Evolutionary conservation across 1,140 invertebrate genomes (phyloP).

Genomic region (Oryctes rhinoceros): DNA sequence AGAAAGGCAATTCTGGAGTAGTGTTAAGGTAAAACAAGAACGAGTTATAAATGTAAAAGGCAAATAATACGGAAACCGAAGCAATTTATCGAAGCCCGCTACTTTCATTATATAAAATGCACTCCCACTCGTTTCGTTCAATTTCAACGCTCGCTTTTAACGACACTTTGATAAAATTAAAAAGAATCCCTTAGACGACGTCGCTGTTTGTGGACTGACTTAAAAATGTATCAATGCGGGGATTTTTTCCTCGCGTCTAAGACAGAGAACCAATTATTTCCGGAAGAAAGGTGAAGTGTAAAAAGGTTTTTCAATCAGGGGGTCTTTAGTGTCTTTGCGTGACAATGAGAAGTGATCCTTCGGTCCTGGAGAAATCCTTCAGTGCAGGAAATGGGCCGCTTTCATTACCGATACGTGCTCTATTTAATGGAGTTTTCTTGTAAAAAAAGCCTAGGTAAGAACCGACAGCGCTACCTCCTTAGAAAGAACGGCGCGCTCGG

Average conservation of each 20-base stretch:
- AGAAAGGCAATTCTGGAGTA: no score
- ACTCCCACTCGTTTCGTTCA: not conserved
- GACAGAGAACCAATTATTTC: slow-evolving; percentile 52
- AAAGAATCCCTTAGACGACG: not conserved
- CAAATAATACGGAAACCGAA: no score
- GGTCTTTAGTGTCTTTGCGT: slow-evolving; percentile 57
- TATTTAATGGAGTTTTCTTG: slow-evolving; percentile 58
- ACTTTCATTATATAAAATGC: no score
- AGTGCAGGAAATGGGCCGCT: slow-evolving; percentile 53
- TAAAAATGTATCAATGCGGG: slow-evolving; percentile 21
- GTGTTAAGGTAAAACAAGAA: no score
- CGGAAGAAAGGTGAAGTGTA: slow-evolving; percentile 51
- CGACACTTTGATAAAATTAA: not conserved
- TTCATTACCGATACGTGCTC: slow-evolving; percentile 58
- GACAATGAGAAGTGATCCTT: slow-evolving; percentile 52
- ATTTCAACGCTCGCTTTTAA: slow-evolving; percentile 3
- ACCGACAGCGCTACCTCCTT: slow-evolving; percentile 41
- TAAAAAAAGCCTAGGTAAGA: slow-evolving; percentile 57
- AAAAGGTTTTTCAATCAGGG: slow-evolving; percentile 56
- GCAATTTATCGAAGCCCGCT: no score
- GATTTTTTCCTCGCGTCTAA: slow-evolving; percentile 47
- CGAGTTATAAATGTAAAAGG: no score
- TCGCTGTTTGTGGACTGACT: slow-evolving; percentile 12
- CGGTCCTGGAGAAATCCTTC: slow-evolving; percentile 47
- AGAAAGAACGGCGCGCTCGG: slow-evolving; percentile 9